Evolutionary conservation across 2,888 invertebrate genomes (phyloP).

Genomic region (Drosophila fungiperda): DNA sequence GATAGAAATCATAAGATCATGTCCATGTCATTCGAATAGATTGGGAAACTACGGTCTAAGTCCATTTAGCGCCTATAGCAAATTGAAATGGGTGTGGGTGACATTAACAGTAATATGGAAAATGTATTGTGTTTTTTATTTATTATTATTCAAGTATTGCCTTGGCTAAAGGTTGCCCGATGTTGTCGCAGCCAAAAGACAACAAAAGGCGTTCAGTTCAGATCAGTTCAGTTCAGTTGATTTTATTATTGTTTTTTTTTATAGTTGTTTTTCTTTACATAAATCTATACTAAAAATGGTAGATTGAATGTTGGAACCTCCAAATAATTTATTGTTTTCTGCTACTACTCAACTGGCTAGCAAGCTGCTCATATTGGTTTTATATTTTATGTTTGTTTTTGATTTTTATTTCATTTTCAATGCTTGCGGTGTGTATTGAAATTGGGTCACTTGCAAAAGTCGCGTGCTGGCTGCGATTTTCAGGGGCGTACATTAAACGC

Average conservation of each 20-base stretch:
- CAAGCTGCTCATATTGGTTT: slow-evolving; percentile 29
- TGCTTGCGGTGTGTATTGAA: slow-evolving; percentile 65
- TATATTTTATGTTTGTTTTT: not conserved
- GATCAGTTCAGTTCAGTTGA: slow-evolving; percentile 29
- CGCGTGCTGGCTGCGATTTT: slow-evolving; percentile 67
- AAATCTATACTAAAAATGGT: slow-evolving; percentile 58
- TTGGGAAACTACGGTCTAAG: not conserved
- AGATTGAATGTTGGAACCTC: slow-evolving; percentile 72
- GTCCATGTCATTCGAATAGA: not conserved
- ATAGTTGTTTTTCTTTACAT: slow-evolving; percentile 44
- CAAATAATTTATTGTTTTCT: slow-evolving; percentile 74
- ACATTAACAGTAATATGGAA: slow-evolving; percentile 63
- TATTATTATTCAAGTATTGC: slow-evolving; percentile 53
- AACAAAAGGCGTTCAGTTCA: slow-evolving; percentile 51
- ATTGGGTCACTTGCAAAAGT: slow-evolving; percentile 78
- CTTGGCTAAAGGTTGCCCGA: slow-evolving; percentile 66
- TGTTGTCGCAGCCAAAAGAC: slow-evolving; percentile 41
- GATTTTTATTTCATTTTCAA: slow-evolving; percentile 66
- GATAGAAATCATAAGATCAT: not conserved
- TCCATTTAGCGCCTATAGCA: slow-evolving; percentile 11
- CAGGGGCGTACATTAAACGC: slow-evolving; percentile 65
- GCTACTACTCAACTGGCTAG: slow-evolving; percentile 29
- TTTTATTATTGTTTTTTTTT: slow-evolving; percentile 39
- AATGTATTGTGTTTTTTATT: slow-evolving; percentile 41
- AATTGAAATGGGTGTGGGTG: slow-evolving; percentile 33